phyloP scores from a whole-genome alignment of 1,140 invertebrate genomes.

The Cherax quadricarinatus region DNA sequence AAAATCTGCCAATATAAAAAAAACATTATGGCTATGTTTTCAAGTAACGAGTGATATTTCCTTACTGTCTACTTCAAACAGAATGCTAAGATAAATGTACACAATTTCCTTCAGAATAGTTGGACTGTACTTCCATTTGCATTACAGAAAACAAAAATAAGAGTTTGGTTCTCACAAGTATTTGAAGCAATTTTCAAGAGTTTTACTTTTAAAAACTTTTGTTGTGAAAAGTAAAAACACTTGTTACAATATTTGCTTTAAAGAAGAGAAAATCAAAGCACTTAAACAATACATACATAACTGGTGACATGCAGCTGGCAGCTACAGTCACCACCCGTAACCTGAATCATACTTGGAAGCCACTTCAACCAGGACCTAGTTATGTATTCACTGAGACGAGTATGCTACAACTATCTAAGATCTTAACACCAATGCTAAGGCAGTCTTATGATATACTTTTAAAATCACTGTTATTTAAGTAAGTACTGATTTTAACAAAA shows the following conservation, averaged over 20 bases:
- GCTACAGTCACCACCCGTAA: not conserved
- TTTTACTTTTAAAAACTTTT: too few relatives aligned
- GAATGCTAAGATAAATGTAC: not conserved
- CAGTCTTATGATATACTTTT: conserved; percentile 4
- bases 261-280: not conserved
- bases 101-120: not conserved
- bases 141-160: not conserved
- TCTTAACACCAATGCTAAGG: conserved; percentile 33
- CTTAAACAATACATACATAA: not conserved
- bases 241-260: not conserved
- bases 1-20: too few relatives aligned
- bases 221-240: too few relatives aligned
- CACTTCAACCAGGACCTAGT: not conserved
- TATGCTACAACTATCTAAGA: conserved; percentile 3
- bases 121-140: not conserved
- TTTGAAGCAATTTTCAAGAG: not conserved
- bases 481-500: not conserved
- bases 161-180: not conserved
- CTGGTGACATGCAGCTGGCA: not conserved
- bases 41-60: too few relatives aligned
- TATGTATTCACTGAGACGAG: not conserved
- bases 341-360: conserved; percentile 22
- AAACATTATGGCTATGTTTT: too few relatives aligned
- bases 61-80: too few relatives aligned
- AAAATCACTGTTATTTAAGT: not conserved